These are phyloP conservation scores for Julus scanicus DNA, from an alignment of 2,888 invertebrate genomes.

Conservation along the genomic window DNA sequence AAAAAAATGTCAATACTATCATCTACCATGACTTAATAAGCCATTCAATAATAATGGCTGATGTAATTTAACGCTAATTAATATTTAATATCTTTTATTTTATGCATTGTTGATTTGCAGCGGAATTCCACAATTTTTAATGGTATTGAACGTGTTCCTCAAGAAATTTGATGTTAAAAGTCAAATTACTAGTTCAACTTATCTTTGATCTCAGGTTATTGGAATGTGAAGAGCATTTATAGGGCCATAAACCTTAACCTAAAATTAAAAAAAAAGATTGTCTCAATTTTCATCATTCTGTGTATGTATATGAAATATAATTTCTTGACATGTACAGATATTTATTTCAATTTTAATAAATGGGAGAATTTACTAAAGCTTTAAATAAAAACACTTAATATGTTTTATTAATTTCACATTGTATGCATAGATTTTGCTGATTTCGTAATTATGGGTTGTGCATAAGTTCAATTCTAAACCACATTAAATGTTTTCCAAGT, in stretches of 20 bases:
- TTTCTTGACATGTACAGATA: too few species aligned
- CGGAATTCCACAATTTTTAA: neutral
- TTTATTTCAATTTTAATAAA: neutral
- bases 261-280: neutral
- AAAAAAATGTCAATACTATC: neutral
- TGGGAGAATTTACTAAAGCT: neutral
- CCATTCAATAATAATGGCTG: neutral
- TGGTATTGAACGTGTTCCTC: neutral
- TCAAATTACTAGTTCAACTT: neutral
- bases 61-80: neutral
- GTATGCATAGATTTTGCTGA: too few species aligned
- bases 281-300: neutral
- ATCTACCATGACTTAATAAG: neutral
- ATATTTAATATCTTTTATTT: neutral
- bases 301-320: neutral
- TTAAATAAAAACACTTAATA: neutral
- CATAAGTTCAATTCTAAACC: too few species aligned
- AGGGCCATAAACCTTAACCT: neutral
- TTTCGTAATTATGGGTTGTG: too few species aligned
- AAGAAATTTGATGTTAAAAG: neutral
- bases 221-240: neutral
- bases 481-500: neutral
- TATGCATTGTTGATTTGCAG: neutral
- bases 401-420: neutral
- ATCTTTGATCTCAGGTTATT: neutral